Evolutionary conservation across 1,140 invertebrate species (phyloP), one percentile per base, ranked within the genome.

Genomic region (Leptopilina boulardi): DNA sequence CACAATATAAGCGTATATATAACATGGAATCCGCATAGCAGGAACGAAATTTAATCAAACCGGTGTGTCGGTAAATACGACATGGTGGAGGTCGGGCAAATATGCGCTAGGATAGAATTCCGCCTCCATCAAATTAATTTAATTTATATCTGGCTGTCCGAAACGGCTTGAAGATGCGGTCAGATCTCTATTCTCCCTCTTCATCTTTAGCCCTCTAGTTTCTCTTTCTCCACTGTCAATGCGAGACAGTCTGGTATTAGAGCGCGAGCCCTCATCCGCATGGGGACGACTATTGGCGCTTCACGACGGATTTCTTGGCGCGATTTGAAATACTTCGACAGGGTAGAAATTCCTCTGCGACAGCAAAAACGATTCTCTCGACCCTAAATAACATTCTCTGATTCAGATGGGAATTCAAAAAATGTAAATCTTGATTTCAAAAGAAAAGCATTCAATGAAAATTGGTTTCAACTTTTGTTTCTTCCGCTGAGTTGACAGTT

Each of bases 51-150:
- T 87, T 86, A 87, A 88, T 88, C 85, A 88, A 87, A 87, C 82
- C 73, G 70, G 74, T 81, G 84, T 84, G 83, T 82, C 80, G 76
- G 81, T 82, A 81, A 80, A 83, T 80, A 80, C 79, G 80, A 85
- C 76, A 79, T 80, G 77, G 44, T 70, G 76, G 80, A 71, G 83
- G 83, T 86, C 79, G 80, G 77, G 82, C 83, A 86, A 88, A 86
- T 87, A 85, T 87, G 81, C 84, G 80, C 77, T 74, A 77, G 79
- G 73, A 83, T 80, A 82, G 76, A 73, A 84, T 85, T 86, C 81
- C 84, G 81, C 82, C 84, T 87, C 82, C 84, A 86, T 88, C 85
- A 87, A 89, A 90, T 89, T 89, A 89, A 88, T 90, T 88, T 87
- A 87, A 89, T 89, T 88, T 88, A 89, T 87, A 87, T 87, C 82